Base-by-base conservation (phyloP, 2,113 vertebrate genomes). In the Pelvicachromis taeniatus region DNA sequence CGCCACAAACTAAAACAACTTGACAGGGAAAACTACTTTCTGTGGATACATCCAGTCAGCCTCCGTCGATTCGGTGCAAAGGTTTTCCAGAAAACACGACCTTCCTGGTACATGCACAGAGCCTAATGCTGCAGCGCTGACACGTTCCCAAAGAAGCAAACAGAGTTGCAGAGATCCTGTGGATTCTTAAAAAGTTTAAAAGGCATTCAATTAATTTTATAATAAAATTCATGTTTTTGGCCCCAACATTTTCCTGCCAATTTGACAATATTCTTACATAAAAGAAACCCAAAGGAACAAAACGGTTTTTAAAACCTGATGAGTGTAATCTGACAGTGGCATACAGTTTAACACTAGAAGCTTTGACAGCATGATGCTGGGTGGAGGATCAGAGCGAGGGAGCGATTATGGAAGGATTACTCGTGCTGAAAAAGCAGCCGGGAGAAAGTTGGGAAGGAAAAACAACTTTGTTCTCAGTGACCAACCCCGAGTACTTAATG, bases 121-220 rank as follows among this genome's bases (percentile, higher is more conserved):
- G 40, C 21, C 0, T 26, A 21, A 38, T 0, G 38, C 63, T 26
- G 38, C 2, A 12, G 45, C 0, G 8, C 63, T 23, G 21, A 70
- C 21, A 70, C 0, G 1, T 26, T 23, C 40, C 65, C 13, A 26
- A 17, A 23, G 16, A 19, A 68, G 2, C 7, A 40, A 29, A 73
- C 3, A 19, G 40, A 29, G 40, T 11, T 29, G 40, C 65, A 73
- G 23, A 23, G 3, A 29, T 48, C 21, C 0, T 73, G 21, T 68
- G 63, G 35, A n/a, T 40, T 21, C 1, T 40, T 21, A 4, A 6
- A 16, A 0, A 7, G 7, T 19, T 16, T 50, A 1, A 2, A 68
- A 45, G 1, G 0, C 3, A 26, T 29, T 4, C 2, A 45, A 1
- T 73, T 1, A 26, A 29, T 48, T 17, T 48, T 40, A 48, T 3